A percentile compares a stretch with the other conserved stretches of the same genome.
These are phyloP conservation scores for Dynastes grantii DNA, from an alignment of 2,888 invertebrate species.

Conservation along the genomic window DNA sequence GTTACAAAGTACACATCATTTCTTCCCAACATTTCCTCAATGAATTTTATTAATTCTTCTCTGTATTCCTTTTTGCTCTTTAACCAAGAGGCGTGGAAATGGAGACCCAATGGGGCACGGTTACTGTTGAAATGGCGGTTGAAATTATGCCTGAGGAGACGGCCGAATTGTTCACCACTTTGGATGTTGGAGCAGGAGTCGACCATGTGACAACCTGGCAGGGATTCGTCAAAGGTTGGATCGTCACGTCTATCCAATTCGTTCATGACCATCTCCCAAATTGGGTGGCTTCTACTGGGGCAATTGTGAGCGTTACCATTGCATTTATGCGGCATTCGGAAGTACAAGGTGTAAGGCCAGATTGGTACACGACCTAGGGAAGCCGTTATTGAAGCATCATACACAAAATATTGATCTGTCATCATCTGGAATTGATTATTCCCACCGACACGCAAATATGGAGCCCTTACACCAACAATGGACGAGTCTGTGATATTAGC, in stretches of 20 bases:
- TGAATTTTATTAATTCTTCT: slow-evolving; percentile 92
- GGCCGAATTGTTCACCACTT: slow-evolving; percentile 90
- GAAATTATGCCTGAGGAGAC: slow-evolving; percentile 94
- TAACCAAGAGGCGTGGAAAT: slow-evolving; percentile 96
- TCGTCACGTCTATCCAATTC: slow-evolving; percentile 95
- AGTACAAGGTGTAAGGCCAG: slow-evolving; percentile 98
- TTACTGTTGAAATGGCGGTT: slow-evolving; percentile 94
- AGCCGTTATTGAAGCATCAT: slow-evolving; percentile 95
- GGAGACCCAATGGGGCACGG: slow-evolving; percentile 92
- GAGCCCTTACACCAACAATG: slow-evolving; percentile 90
- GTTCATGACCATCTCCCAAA: slow-evolving; percentile 98
- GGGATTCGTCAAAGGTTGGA: slow-evolving; percentile 92
- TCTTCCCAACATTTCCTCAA: slow-evolving; percentile 91
- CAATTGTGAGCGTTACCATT: slow-evolving; percentile 96
- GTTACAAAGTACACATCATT: slow-evolving; percentile 96
- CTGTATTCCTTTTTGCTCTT: slow-evolving; percentile 95
- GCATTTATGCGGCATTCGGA: slow-evolving; percentile 96
- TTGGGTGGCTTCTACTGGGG: slow-evolving; percentile 91
- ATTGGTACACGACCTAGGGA: slow-evolving; percentile 91
- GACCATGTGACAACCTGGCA: slow-evolving; percentile 95
- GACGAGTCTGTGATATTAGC: slow-evolving; percentile 94
- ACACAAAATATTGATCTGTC: slow-evolving; percentile 95
- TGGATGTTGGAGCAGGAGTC: slow-evolving; percentile 96
- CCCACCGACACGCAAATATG: slow-evolving; percentile 92
- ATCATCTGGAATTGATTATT: slow-evolving; percentile 98